A percentile compares a stretch with the other conserved stretches of the same genome.
Conservation (phyloP, 2,113 vertebrate genomes). For the Garra rufa region DNA sequence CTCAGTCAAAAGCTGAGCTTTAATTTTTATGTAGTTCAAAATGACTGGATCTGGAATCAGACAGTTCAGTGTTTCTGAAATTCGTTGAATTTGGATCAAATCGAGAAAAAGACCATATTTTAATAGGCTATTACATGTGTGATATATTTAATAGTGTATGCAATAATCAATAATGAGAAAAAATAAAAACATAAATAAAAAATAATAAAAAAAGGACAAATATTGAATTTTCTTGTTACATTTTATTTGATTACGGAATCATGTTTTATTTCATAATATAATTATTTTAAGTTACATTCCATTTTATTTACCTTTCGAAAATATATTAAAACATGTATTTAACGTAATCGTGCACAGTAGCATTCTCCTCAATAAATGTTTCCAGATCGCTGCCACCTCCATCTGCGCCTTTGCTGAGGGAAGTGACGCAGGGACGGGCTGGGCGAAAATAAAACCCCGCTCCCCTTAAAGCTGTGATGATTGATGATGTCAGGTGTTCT, state of each 20-base stretch:
- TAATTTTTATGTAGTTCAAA: not conserved
- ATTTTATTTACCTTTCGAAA: not conserved
- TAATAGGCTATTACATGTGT: no score
- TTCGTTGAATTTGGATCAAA: not conserved
- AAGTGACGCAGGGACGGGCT: conserved; percentile 19
- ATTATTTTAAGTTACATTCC: not conserved
- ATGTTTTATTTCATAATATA: not conserved
- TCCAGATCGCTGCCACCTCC: not conserved
- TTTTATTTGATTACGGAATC: not conserved
- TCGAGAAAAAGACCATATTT: no score
- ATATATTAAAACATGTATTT: not conserved
- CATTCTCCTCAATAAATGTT: not conserved
- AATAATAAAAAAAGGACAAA: no score
- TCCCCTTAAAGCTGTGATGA: conserved; percentile 66
- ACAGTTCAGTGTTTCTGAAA: not conserved
- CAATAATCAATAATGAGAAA: not conserved
- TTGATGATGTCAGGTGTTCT: conserved; percentile 78
- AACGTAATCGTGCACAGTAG: not conserved
- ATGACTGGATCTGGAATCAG: not conserved
- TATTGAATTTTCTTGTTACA: not conserved
- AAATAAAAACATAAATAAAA: no score
- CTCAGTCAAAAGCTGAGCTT: not conserved
- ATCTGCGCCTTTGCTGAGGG: not conserved
- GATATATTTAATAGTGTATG: not conserved
- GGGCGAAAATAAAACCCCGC: conserved; percentile 25